Conservation (phyloP, 2,888 invertebrate genomes). For the Nemotelus nigrinus region DNA sequence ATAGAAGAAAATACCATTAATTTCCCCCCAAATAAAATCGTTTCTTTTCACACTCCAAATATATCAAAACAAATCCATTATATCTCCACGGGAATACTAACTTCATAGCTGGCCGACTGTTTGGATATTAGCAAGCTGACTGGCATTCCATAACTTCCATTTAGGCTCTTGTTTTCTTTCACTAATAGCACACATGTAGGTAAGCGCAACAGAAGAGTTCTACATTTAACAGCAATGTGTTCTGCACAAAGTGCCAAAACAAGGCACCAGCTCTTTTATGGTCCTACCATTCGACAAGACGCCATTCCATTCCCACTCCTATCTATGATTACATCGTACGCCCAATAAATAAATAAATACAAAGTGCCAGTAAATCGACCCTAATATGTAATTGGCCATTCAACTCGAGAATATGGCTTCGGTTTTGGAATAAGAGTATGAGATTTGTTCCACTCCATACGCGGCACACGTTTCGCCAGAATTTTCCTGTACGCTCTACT, state of each 20-base stretch:
- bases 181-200: conserved; percentile 6
- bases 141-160: conserved; percentile 17
- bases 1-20: conserved; percentile 21
- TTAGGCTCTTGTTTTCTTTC: not conserved
- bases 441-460: conserved; percentile 41
- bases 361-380: conserved; percentile 41
- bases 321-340: conserved; percentile 39
- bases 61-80: conserved; percentile 37
- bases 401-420: conserved; percentile 32
- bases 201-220: not conserved
- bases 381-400: conserved; percentile 43
- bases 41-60: conserved; percentile 21
- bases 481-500: not conserved
- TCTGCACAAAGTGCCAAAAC: not conserved
- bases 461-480: not conserved
- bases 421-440: conserved; percentile 30
- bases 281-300: not conserved
- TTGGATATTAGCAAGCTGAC: conserved; percentile 12
- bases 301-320: not conserved
- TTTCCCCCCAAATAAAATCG: conserved; percentile 25
- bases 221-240: conserved; percentile 13
- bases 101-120: conserved; percentile 23
- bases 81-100: conserved; percentile 35
- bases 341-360: conserved; percentile 44
- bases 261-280: conserved; percentile 8